These are phyloP conservation scores for Palaemon carinicauda DNA, from an alignment of 1,140 invertebrate species.

Conservation along the genomic window DNA sequence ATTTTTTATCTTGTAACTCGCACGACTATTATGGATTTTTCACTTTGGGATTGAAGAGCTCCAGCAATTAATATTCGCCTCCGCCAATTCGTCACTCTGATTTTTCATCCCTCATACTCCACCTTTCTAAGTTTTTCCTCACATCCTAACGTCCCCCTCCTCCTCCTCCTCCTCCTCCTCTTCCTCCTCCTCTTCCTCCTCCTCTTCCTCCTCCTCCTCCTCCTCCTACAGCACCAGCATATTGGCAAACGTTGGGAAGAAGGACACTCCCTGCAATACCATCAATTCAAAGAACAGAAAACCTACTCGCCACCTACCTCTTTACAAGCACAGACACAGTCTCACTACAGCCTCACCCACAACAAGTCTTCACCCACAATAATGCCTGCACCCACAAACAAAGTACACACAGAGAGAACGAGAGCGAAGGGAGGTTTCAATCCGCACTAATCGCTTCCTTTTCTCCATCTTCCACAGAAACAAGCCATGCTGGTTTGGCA, in stretches of 20 bases:
- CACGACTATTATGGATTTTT: not conserved
- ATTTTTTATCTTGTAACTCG: not conserved
- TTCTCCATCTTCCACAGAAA: constrained; percentile 75
- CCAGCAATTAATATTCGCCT: not conserved
- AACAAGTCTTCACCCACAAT: no score
- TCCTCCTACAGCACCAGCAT: constrained; percentile 85
- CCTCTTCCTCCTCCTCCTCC: constrained; percentile 5
- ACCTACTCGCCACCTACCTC: no score
- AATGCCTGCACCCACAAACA: no score
- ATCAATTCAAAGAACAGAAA: no score
- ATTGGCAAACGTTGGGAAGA: no score
- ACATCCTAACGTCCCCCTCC: not conserved
- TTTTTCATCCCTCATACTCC: not conserved
- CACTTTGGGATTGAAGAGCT: not conserved
- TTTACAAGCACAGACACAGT: no score
- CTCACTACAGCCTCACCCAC: no score
- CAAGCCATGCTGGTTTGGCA: constrained; percentile 93
- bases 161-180: not conserved
- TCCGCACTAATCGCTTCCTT: constrained; percentile 16
- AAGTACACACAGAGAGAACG: no score
- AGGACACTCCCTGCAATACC: no score
- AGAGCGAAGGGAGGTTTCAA: no score
- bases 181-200: not conserved
- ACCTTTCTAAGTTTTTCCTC: not conserved
- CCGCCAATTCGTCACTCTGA: not conserved